These are phyloP conservation scores for Channa maculata DNA, from an alignment of 2,113 vertebrate species.

Conservation along the genomic window DNA sequence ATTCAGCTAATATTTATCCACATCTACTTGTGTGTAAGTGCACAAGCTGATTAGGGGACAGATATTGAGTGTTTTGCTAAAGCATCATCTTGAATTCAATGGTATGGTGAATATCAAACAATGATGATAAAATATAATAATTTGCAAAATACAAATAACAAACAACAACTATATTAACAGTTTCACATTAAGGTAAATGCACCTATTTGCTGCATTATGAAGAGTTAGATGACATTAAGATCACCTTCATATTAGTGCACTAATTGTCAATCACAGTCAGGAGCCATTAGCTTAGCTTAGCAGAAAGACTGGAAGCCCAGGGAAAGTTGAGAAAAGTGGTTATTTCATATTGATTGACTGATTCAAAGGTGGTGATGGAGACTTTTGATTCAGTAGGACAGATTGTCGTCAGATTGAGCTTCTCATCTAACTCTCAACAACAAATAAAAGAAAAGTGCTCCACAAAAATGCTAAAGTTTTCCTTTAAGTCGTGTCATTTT, in stretches of 20 bases:
- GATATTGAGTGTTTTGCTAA: slow-evolving; percentile 11
- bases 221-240: neutral
- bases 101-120: neutral
- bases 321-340: too few relatives aligned
- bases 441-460: neutral
- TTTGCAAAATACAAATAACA: neutral
- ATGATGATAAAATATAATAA: neutral
- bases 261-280: neutral
- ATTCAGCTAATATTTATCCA: slow-evolving; percentile 8
- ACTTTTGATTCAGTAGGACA: too few relatives aligned
- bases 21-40: neutral
- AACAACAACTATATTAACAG: neutral
- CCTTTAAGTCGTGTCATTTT: slow-evolving; percentile 3
- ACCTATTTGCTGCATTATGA: neutral
- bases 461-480: neutral
- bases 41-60: neutral
- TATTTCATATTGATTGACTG: too few relatives aligned
- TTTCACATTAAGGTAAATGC: neutral
- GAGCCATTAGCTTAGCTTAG: slow-evolving; percentile 12
- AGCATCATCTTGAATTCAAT: neutral
- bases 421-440: neutral
- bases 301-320: neutral
- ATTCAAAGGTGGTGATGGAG: neutral
- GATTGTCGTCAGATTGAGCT: neutral
- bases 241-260: neutral